A percentile compares a stretch with the other conserved stretches of the same genome.
These are phyloP conservation scores for Colossoma macropomum DNA, from an alignment of 2,113 vertebrate species.

Conservation along the genomic window DNA sequence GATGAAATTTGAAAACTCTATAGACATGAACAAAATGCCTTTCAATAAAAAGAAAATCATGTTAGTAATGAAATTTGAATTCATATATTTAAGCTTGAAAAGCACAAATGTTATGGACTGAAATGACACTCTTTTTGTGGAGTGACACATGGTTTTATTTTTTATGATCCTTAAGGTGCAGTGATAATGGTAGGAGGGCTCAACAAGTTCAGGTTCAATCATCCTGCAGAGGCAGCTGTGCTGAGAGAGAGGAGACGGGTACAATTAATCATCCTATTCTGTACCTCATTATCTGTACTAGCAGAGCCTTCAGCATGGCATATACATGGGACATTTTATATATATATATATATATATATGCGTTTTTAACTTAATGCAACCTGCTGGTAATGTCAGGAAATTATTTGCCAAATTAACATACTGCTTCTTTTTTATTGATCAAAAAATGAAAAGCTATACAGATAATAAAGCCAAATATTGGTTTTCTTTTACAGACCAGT, in stretches of 20 bases:
- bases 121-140: too few species aligned
- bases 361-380: neutral
- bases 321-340: neutral
- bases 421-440: neutral
- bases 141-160: neutral
- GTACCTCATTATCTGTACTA: too few species aligned
- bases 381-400: neutral
- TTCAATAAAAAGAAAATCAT: neutral
- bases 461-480: neutral
- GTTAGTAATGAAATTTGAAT: neutral
- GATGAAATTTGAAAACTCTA: too few species aligned
- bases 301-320: too few species aligned
- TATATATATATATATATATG: too few species aligned
- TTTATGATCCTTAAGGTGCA: conserved; percentile 76
- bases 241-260: conserved; percentile 88
- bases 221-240: conserved; percentile 91
- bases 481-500: conserved; percentile 74
- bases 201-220: conserved; percentile 94
- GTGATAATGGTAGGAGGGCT: conserved; percentile 88
- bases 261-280: neutral
- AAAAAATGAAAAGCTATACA: neutral
- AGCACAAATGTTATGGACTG: too few species aligned
- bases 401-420: neutral
- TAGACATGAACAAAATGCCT: too few species aligned
- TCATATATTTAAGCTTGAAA: too few species aligned